These are phyloP conservation scores for Microctonus hyperodae DNA, from an alignment of 2,888 invertebrate genomes.

Conservation along the genomic window DNA sequence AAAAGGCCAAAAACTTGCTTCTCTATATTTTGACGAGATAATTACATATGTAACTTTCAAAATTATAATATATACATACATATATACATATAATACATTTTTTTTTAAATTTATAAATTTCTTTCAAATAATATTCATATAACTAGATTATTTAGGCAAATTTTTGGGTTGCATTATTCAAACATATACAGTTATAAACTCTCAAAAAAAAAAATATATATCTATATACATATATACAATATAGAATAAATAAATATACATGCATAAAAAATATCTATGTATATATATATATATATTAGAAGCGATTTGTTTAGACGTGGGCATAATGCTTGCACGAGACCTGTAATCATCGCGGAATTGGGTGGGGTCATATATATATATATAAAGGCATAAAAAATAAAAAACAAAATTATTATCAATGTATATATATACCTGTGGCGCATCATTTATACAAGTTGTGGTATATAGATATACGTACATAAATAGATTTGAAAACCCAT, in stretches of 20 bases:
- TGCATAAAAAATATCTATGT: no score
- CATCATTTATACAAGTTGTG: neutral
- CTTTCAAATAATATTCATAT: neutral
- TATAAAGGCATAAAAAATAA: slow-evolving; percentile 36
- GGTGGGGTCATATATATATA: slow-evolving; percentile 50
- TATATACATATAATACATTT: neutral
- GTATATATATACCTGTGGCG: neutral
- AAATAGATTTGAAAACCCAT: slow-evolving; percentile 15
- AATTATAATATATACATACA: slow-evolving; percentile 9
- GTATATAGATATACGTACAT: slow-evolving; percentile 18
- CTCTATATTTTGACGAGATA: slow-evolving; percentile 48
- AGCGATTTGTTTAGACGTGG: slow-evolving; percentile 61
- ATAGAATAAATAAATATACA: no score
- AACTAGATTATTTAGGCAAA: slow-evolving; percentile 13
- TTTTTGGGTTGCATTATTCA: slow-evolving; percentile 25
- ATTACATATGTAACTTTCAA: slow-evolving; percentile 39
- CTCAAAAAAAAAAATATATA: slow-evolving; percentile 42
- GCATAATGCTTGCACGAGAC: slow-evolving; percentile 54
- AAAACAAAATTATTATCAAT: slow-evolving; percentile 2
- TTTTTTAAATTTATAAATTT: no score
- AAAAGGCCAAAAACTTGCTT: neutral
- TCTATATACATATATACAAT: no score
- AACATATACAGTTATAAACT: slow-evolving; percentile 50
- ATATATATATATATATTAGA: slow-evolving; percentile 46
- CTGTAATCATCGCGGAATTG: slow-evolving; percentile 57